phyloP scores from a whole-genome alignment of 2,113 vertebrate genomes.

The Pao palembangensis region DNA sequence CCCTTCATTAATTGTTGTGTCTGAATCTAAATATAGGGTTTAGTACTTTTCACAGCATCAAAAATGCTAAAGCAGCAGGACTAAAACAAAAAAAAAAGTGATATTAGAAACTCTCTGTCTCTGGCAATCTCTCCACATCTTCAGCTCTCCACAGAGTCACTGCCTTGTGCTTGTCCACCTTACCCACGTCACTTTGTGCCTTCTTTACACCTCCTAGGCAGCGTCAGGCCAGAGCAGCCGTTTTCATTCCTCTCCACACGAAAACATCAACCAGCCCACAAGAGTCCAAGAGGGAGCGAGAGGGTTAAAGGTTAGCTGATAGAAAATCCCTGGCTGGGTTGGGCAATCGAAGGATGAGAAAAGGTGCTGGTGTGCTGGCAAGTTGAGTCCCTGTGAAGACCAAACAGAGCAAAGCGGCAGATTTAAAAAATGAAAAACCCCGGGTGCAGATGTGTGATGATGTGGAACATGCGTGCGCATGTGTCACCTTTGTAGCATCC shows the following conservation, averaged over 20 bases:
- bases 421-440: neutral
- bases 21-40: constrained; percentile 33
- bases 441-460: neutral
- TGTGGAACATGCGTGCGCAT: neutral
- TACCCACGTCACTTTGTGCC: constrained; percentile 1
- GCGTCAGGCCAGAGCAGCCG: constrained; percentile 2
- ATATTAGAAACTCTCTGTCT: neutral
- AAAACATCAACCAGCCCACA: constrained; percentile 32
- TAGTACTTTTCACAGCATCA: constrained; percentile 21
- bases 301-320: constrained; percentile 33
- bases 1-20: constrained; percentile 40
- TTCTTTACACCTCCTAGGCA: constrained; percentile 25
- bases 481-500: constrained; percentile 50
- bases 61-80: constrained; percentile 5
- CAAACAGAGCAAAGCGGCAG: constrained; percentile 2
- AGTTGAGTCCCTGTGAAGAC: constrained; percentile 58
- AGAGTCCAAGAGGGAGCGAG: constrained; percentile 23
- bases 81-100: constrained; percentile 6
- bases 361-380: constrained; percentile 68
- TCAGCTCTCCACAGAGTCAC: constrained; percentile 21
- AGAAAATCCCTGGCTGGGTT: constrained; percentile 31
- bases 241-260: constrained; percentile 25
- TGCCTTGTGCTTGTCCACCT: constrained; percentile 49
- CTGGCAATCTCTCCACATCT: constrained; percentile 31
- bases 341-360: constrained; percentile 33